These are phyloP conservation scores for Schizopygopsis malacanthus DNA, from an alignment of 2,797 vertebrate genomes.

Conservation along the genomic window DNA sequence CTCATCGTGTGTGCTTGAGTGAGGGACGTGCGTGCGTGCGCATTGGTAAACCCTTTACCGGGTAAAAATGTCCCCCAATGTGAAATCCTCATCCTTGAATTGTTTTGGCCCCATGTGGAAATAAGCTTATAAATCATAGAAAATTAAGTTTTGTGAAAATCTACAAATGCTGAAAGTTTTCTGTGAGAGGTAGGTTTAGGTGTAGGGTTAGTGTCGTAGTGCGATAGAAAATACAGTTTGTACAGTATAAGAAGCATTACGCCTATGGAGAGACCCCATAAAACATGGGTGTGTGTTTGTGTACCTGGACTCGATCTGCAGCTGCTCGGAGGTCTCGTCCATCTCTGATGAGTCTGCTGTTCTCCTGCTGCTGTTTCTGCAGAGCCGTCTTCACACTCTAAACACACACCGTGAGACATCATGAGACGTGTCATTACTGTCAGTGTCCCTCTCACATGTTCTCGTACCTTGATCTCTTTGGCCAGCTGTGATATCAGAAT, in stretches of 20 bases:
- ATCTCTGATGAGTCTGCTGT: slow-evolving; percentile 67
- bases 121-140: too few relatives aligned
- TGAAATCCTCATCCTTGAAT: background rate
- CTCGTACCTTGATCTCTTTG: slow-evolving; percentile 74
- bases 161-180: too few relatives aligned
- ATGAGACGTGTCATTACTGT: background rate
- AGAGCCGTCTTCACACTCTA: slow-evolving; percentile 70
- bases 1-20: too few relatives aligned
- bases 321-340: slow-evolving; percentile 65
- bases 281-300: background rate
- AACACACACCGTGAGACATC: slow-evolving; percentile 30
- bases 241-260: background rate
- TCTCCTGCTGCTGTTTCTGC: slow-evolving; percentile 71
- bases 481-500: slow-evolving; percentile 71
- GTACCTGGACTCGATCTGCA: slow-evolving; percentile 73
- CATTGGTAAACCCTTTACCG: background rate
- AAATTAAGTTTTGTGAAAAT: too few relatives aligned
- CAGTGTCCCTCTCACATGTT: background rate
- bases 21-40: too few relatives aligned
- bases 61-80: background rate
- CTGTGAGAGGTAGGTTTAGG: background rate
- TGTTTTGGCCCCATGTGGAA: too few relatives aligned
- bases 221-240: background rate
- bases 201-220: background rate
- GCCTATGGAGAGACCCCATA: background rate